Percentiles rank a stretch among this genome's conserved stretches.
Evolutionary conservation across 2,797 vertebrate species (phyloP).

Genomic region (Hapalemur alaotrensis): DNA sequence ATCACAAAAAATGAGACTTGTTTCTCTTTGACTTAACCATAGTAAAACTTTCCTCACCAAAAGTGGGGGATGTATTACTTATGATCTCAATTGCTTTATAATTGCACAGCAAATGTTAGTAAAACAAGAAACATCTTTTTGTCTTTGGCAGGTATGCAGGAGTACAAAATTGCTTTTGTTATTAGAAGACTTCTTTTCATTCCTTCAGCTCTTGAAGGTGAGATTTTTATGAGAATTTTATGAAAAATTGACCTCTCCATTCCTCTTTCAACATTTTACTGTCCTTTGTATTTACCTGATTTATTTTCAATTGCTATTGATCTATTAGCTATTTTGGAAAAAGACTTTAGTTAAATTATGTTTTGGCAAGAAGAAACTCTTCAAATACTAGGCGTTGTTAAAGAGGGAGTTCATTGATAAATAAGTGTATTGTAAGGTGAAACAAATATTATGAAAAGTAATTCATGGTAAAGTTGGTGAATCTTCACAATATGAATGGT

Average conservation of each 20-base stretch:
- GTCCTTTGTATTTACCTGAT: neutral
- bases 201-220: neutral
- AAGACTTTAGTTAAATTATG: neutral
- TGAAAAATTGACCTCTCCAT: neutral
- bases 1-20: neutral
- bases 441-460: neutral
- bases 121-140: neutral
- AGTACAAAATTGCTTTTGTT: neutral
- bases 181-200: neutral
- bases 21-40: neutral
- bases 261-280: neutral
- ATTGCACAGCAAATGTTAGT: neutral
- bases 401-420: neutral
- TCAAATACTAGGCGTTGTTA: neutral
- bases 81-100: neutral
- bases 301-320: neutral
- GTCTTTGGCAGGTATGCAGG: neutral
- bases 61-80: neutral
- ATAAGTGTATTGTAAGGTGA: neutral
- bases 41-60: neutral
- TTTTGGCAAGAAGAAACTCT: neutral
- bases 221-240: neutral
- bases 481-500: neutral
- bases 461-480: too few relatives aligned
- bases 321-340: neutral